Evolutionary conservation across 2,888 invertebrate species (phyloP), one percentile per base, ranked within the genome.

Genomic region (Pseudococcus jackbeardsleyi): DNA sequence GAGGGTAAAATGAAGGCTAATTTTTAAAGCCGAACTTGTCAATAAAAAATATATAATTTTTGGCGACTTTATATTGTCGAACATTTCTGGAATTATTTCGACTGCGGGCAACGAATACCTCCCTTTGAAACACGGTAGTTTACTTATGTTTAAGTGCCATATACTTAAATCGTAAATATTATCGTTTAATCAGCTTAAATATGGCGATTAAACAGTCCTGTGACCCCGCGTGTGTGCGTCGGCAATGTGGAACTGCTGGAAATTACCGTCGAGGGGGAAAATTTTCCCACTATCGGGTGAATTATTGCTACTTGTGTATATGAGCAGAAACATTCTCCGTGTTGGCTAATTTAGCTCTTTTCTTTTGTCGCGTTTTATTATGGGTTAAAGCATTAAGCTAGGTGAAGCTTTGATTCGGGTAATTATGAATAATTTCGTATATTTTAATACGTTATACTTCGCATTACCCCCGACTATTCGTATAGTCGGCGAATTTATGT

Each of bases 181-280:
- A 72, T 72, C 72, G 72, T 33, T 72, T 72, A 72, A 72, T 72
- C 72, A 33, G 72, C 72, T 72, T 72, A 72, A 72, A 72, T 72
- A 33, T 72, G 33, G 72, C 72, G 72, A 72, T 72, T 72, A 72
- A 72, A 72, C 72, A 33, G 72, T 72, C 72, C 72, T 72, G 33
- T 72, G 72, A 72, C 72, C 72, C 72, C 64, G 64, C 64, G 33
- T 72, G 33, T 72, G 72, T 72, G 39, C 72, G 72, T 17, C 33
- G 50, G 22, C 9, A 22, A 22, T 11, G 64, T 64, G 7, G 33
- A 42, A 42, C 42, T 42, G 42, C 42, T 42, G 42, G 42, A 72
- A 72, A 33, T 72, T 72, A 72, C 72, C 72, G 33, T 33, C 72
- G 72, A 72, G 33, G 72, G 72, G 42, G 72, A 17, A 72, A 72